A percentile compares a stretch with the other conserved stretches of the same genome.
Evolutionary conservation across 1,140 invertebrate species (phyloP).

Genomic region (Odontomachus brunneus): DNA sequence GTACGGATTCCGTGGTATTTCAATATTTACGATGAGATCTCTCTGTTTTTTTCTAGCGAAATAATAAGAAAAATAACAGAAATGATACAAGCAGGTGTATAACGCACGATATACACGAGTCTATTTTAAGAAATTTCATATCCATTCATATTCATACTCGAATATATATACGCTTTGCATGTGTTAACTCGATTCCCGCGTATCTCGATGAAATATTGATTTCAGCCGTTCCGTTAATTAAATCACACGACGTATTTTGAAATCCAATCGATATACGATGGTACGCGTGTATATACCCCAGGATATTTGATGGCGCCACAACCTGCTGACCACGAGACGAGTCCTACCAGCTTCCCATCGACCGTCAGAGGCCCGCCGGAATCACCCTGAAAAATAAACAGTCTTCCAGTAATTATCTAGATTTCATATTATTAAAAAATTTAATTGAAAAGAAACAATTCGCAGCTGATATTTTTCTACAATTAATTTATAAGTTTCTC

Average conservation of each 20-base stretch:
- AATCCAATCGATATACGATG: slow-evolving; percentile 69
- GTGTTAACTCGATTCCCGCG: background rate
- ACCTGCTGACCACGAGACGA: slow-evolving; percentile 82
- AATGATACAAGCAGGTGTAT: background rate
- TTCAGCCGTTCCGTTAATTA: background rate
- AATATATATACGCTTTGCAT: background rate
- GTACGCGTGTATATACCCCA: slow-evolving; percentile 80
- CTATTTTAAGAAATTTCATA: background rate
- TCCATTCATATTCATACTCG: background rate
- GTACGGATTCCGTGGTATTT: background rate
- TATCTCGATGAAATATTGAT: slow-evolving; percentile 2
- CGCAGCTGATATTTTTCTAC: background rate
- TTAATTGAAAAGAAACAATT: slow-evolving; percentile 1
- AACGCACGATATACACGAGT: background rate
- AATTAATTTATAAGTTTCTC: background rate
- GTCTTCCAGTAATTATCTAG: background rate
- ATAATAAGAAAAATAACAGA: background rate
- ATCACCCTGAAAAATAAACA: slow-evolving; percentile 82
- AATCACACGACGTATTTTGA: background rate
- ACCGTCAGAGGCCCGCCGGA: slow-evolving; percentile 86
- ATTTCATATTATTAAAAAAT: background rate
- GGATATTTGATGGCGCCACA: slow-evolving; percentile 79
- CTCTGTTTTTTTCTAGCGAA: background rate
- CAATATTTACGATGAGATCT: no score
- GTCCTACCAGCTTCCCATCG: slow-evolving; percentile 79